These are phyloP conservation scores for Esox masquinongy DNA, from an alignment of 2,797 vertebrate species.

Conservation along the genomic window DNA sequence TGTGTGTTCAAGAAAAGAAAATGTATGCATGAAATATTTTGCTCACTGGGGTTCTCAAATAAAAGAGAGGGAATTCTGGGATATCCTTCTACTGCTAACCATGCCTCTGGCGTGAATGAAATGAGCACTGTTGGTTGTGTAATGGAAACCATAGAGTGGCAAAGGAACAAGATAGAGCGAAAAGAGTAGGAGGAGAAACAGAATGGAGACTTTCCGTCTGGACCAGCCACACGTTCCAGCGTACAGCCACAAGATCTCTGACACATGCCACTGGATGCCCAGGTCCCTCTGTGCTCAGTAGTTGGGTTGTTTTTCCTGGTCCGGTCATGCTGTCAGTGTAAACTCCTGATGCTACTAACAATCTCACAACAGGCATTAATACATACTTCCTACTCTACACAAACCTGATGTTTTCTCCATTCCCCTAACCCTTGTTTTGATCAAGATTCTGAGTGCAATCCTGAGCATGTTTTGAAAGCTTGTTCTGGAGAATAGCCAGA, in stretches of 20 bases:
- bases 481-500: conserved; percentile 44
- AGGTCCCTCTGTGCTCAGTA: neutral
- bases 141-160: conserved; percentile 60
- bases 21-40: neutral
- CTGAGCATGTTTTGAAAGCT: conserved; percentile 26
- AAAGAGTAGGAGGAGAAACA: conserved; percentile 19
- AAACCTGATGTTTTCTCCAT: conserved; percentile 17
- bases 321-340: neutral
- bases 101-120: conserved; percentile 23
- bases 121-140: conserved; percentile 32
- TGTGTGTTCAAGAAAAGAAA: neutral
- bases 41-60: neutral
- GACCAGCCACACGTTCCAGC: conserved; percentile 26
- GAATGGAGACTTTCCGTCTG: conserved; percentile 47
- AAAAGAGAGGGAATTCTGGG: neutral
- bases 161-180: conserved; percentile 39
- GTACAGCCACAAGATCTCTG: conserved; percentile 33
- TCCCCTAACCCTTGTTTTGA: conserved; percentile 31
- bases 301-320: neutral
- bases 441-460: conserved; percentile 24
- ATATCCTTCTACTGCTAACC: neutral
- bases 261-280: conserved; percentile 24
- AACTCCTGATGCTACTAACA: neutral
- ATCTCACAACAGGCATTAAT: neutral
- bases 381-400: neutral